Base-by-base conservation (phyloP, 2,888 invertebrate species). In the Acanthococcus lagerstroemiae region DNA sequence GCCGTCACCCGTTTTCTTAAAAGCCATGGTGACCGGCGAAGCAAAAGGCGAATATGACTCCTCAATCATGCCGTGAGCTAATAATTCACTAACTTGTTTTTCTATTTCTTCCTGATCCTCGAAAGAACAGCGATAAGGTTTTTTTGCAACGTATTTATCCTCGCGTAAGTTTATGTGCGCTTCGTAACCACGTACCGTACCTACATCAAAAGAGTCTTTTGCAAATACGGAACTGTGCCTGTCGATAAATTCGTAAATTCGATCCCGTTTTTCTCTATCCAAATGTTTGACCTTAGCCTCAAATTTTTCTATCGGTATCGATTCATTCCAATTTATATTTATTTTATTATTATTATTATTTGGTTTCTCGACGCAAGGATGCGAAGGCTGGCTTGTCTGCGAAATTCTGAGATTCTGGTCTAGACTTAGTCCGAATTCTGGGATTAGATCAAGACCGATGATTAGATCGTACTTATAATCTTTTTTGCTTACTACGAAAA, bases 111-210 rank as follows among this genome's bases (percentile, higher is more conserved):
- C 24, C 21, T 55, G 30, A 65, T 65, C 65, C 4, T 22, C 37
- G 6, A 55, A 15, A 44, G 44, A 37, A 17, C 65, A 65, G n/a
- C 65, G 22, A 37, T 66, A 66, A 27, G 66, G 65, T 56, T 65
- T 54, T 24, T 26, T 55, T 21, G 46, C 45, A 65, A 55, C 56
- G 25, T 4, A 54, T 44, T 22, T 52, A 50, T 54, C 6, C 25
- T 27, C 17, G 30, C 1, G 1, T 2, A 65, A 3, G 6, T 55
- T 50, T 4, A 50, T 50, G 24, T 50, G 50, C 3, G 50, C 50
- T 15, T 50, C 50, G 22, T 50, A 21, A 24, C 25, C 65, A 4
- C 25, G 9, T 6, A 65, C 46, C 0, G 45, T 44, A 9, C 65
- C 55, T n/a, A 65, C 24, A 46, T 58, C 55, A 24, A 19, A 65